Evolutionary conservation across 2,797 vertebrate species (phyloP), one percentile per base, ranked within the genome.

Genomic region (Brachyrhaphis roseni): DNA sequence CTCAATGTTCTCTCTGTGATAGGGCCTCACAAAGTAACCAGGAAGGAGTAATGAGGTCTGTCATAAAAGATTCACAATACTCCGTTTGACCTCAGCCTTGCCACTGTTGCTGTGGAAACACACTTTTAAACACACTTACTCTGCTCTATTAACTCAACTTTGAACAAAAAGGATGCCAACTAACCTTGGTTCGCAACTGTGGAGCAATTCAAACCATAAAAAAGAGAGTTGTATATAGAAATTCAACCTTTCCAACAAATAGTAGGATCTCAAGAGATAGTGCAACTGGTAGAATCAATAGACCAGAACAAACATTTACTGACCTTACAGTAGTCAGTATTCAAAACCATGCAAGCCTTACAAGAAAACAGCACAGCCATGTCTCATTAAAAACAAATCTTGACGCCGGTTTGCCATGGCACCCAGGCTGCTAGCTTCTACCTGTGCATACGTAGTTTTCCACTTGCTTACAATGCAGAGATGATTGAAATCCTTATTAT

Each of bases 301-400:
- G 62, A 79, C 78, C 80, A 79, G 76, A 85, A 78, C 51, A 84
- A 80, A 88, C 76, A 78, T 77, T 68, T 39, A 70, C 80, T 88
- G 82, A 91, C 88, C 90, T 88, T 82, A 74, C 45, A 31, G 72
- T 75, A 84, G 72, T 84, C 83, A 72, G 80, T 76, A 78, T 80
- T 83, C 77, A 83, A 68, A 74, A 86, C 75, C 90, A 90, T 84
- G 83, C 87, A 84, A 83, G 78, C 78, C 78, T 85, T 76, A 86
- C 74, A 82, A 75, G 78, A 86, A 84, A 86, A 88, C 45, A 79
- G 80, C 79, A 82, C 82, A 88, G 13, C 12, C 74, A 85, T 85
- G 82, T 82, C 81, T 53, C 87, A 92, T 94, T 91, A 92, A 93
- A 94, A 91, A 86, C 85, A 89, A 88, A 94, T 94, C 91, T 91